phyloP scores from a whole-genome alignment of 1,140 invertebrate species.

The Magallana angulata region DNA sequence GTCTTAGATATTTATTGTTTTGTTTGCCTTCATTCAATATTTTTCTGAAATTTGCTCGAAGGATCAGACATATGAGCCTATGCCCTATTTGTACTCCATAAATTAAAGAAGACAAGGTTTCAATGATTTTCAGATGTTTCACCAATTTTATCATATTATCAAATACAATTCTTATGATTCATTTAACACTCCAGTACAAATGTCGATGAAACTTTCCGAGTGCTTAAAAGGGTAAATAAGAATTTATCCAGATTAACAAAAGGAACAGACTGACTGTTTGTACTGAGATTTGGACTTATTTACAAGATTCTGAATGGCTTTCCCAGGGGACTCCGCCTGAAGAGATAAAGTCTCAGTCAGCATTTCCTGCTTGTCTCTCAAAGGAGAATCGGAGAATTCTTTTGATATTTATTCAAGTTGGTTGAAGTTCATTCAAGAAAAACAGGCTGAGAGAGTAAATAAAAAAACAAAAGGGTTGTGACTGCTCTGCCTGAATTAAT shows the following conservation, averaged over 20 bases:
- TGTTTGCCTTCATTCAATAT: no score
- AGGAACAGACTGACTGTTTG: no score
- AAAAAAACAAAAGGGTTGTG: neutral
- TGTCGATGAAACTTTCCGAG: neutral
- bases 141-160: neutral
- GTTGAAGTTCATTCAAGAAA: constrained; percentile 24
- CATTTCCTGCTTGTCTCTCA: neutral
- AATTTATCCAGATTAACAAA: neutral
- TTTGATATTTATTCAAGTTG: constrained; percentile 24
- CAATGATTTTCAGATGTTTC: no score
- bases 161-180: neutral
- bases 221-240: neutral
- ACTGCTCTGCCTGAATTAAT: neutral
- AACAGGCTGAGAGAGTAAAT: constrained; percentile 9
- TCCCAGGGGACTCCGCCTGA: neutral
- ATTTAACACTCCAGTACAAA: neutral
- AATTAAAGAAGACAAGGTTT: no score
- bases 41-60: no score
- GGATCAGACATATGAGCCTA: no score
- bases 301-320: neutral
- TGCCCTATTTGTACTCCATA: no score
- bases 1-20: no score
- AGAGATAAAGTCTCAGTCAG: neutral
- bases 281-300: neutral
- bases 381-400: neutral